These are phyloP conservation scores for Philaenus spumarius DNA, from an alignment of 1,140 invertebrate genomes.

Conservation along the genomic window DNA sequence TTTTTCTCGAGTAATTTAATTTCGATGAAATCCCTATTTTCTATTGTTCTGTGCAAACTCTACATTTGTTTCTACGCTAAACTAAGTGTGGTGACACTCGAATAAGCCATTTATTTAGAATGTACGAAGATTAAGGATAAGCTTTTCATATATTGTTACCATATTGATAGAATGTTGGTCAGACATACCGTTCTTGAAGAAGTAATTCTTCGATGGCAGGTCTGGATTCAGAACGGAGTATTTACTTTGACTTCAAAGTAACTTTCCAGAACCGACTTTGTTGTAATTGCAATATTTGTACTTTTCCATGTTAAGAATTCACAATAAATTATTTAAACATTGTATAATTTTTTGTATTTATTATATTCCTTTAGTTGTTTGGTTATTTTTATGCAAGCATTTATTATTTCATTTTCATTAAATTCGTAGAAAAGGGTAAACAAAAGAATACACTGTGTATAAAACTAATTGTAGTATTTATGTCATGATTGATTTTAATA, in stretches of 20 bases:
- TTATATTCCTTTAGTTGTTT: neutral
- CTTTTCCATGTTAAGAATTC: slow-evolving; percentile 30
- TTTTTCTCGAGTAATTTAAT: slow-evolving; percentile 19
- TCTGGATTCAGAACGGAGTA: slow-evolving; percentile 11
- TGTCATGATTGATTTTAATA: too few relatives aligned
- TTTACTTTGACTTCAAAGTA: slow-evolving; percentile 21
- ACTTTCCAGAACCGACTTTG: slow-evolving; percentile 28
- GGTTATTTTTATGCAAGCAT: too few relatives aligned
- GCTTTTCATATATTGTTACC: slow-evolving; percentile 28
- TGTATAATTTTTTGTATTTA: neutral
- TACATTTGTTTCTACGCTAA: slow-evolving; percentile 18
- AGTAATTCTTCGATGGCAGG: neutral
- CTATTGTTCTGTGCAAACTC: slow-evolving; percentile 23
- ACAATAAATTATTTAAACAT: slow-evolving; percentile 31
- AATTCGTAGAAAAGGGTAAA: too few relatives aligned
- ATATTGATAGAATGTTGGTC: slow-evolving; percentile 19
- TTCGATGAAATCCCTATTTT: neutral
- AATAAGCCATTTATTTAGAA: slow-evolving; percentile 19
- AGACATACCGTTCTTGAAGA: neutral
- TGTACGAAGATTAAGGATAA: slow-evolving; percentile 23
- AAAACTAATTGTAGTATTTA: too few relatives aligned
- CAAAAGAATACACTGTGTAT: too few relatives aligned
- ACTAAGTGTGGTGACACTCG: slow-evolving; percentile 13
- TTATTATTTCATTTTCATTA: too few relatives aligned
- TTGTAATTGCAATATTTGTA: slow-evolving; percentile 32